phyloP scores from a whole-genome alignment of 2,888 invertebrate genomes.

The Chymomyza fuscimana region DNA sequence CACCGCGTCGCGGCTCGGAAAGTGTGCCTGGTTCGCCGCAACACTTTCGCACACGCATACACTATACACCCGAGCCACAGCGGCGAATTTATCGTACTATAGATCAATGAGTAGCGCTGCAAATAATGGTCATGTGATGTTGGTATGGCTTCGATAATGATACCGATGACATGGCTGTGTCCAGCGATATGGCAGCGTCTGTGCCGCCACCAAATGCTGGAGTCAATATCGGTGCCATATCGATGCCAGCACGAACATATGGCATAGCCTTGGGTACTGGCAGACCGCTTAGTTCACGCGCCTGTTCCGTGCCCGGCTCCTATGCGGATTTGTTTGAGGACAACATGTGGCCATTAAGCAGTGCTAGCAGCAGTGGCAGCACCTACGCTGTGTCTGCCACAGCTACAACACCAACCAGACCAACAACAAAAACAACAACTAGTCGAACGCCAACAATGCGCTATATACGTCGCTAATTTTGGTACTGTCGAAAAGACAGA shows the following conservation, averaged over 20 bases:
- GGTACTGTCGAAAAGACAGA: not conserved
- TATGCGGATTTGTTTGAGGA: not conserved
- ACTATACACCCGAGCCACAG: slow-evolving; percentile 83
- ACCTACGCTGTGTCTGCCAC: slow-evolving; percentile 27
- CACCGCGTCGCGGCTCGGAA: slow-evolving; percentile 83
- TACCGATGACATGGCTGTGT: slow-evolving; percentile 16
- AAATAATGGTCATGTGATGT: slow-evolving; percentile 80
- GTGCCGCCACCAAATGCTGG: slow-evolving; percentile 20
- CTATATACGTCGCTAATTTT: slow-evolving; percentile 1
- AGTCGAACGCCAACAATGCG: slow-evolving; percentile 3
- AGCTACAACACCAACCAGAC: slow-evolving; percentile 13
- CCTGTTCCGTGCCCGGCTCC: slow-evolving; percentile 6
- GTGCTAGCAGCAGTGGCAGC: slow-evolving; percentile 11
- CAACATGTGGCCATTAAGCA: slow-evolving; percentile 11
- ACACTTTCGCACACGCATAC: slow-evolving; percentile 83
- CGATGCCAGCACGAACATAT: slow-evolving; percentile 3
- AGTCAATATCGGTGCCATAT: slow-evolving; percentile 5
- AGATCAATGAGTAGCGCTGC: slow-evolving; percentile 80
- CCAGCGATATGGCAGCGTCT: not conserved
- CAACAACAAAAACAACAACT: slow-evolving; percentile 1
- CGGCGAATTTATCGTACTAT: slow-evolving; percentile 81
- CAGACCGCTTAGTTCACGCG: not conserved
- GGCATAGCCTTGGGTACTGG: not conserved
- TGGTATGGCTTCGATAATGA: slow-evolving; percentile 79
- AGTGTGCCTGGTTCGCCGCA: slow-evolving; percentile 87